A percentile compares a stretch with the other conserved stretches of the same genome.
Conservation (phyloP, 2,888 invertebrate species). For the Pomacea canaliculata region DNA sequence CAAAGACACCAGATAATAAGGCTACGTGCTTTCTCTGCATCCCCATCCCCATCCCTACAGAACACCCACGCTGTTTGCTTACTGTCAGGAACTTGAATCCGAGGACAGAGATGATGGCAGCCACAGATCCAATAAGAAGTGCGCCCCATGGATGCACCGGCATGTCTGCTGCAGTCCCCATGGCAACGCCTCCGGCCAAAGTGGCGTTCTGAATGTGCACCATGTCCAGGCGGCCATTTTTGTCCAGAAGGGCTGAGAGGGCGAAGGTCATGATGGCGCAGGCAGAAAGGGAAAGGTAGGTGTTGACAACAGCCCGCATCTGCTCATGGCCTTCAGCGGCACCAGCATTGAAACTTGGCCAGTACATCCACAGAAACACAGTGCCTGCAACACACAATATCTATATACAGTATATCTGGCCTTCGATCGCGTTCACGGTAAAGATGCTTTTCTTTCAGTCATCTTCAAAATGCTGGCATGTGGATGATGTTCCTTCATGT, state of each 20-base stretch:
- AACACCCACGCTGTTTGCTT: constrained; percentile 23
- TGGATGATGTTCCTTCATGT: no score
- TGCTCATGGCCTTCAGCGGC: constrained; percentile 78
- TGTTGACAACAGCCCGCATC: constrained; percentile 90
- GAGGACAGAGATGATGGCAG: constrained; percentile 83
- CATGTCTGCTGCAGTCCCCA: constrained; percentile 87
- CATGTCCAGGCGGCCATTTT: constrained; percentile 60
- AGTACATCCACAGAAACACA: constrained; percentile 93
- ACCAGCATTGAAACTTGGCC: constrained; percentile 96
- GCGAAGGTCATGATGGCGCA: constrained; percentile 86
- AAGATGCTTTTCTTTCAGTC: no score
- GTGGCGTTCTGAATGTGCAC: constrained; percentile 92
- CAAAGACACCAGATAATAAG: no score
- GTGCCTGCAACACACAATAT: constrained; percentile 76
- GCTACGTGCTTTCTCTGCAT: neutral
- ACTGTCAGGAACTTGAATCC: constrained; percentile 78
- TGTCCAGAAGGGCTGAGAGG: constrained; percentile 79
- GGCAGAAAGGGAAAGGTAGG: constrained; percentile 87
- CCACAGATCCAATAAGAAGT: constrained; percentile 82
- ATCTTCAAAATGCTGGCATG: no score
- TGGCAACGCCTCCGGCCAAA: constrained; percentile 91
- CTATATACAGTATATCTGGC: no score
- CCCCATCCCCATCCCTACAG: neutral
- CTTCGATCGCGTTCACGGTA: no score
- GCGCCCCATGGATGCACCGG: constrained; percentile 87